Conservation (phyloP, 2,888 invertebrate genomes). For the Watsonalla cultraria region DNA sequence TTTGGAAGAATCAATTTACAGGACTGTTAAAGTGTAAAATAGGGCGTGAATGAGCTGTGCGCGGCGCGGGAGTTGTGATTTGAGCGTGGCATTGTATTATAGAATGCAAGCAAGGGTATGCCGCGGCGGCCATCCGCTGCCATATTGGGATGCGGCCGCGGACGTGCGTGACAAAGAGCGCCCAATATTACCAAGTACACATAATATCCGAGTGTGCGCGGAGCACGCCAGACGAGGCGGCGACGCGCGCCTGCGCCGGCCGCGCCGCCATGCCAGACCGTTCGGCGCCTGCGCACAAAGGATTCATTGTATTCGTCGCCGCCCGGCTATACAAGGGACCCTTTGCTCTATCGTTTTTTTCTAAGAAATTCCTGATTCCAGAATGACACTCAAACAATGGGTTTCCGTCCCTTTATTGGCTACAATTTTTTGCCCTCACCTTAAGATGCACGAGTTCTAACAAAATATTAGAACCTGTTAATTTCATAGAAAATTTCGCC, state of each 20-base stretch:
- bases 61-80: conserved; percentile 7
- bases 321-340: conserved; percentile 60
- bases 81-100: background rate
- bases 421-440: conserved; percentile 70
- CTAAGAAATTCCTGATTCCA: conserved; percentile 67
- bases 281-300: conserved; percentile 76
- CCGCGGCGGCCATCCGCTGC: background rate
- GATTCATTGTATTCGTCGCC: conserved; percentile 67
- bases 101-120: background rate
- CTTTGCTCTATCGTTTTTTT: conserved; percentile 59
- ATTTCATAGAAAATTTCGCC: conserved; percentile 39
- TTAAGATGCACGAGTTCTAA: conserved; percentile 63
- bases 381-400: conserved; percentile 74
- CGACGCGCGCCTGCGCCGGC: conserved; percentile 37
- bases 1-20: too few relatives aligned
- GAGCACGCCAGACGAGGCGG: conserved; percentile 46
- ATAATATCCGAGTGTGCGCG: conserved; percentile 5
- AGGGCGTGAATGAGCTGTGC: conserved; percentile 8
- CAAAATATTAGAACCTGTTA: conserved; percentile 69
- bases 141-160: conserved; percentile 6
- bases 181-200: conserved; percentile 8
- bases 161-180: conserved; percentile 32
- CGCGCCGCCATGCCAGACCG: conserved; percentile 70
- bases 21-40: too few relatives aligned
- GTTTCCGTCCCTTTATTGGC: conserved; percentile 79